These are phyloP conservation scores for Lanius ludovicianus DNA, from an alignment of 2,113 vertebrate species.

Conservation along the genomic window DNA sequence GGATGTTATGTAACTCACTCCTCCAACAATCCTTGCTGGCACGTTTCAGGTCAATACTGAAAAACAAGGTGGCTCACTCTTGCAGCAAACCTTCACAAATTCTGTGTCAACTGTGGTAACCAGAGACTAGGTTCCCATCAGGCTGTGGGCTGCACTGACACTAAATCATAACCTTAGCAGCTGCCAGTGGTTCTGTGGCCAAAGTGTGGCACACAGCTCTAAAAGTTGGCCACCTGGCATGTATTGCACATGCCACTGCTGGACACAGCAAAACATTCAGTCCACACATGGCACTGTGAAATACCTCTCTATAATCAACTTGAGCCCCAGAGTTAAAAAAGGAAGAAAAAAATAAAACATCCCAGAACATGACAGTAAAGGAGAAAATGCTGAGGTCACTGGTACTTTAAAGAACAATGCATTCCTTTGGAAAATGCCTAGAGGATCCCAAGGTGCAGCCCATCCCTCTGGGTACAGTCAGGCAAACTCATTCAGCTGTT, in stretches of 20 bases:
- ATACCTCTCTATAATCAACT: not conserved
- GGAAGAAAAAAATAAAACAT: not conserved
- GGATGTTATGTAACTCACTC: not conserved
- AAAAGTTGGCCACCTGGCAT: not conserved
- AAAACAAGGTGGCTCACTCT: not conserved
- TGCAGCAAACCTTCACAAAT: not conserved
- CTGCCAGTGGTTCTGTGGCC: not conserved
- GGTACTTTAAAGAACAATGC: not conserved
- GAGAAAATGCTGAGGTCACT: not conserved
- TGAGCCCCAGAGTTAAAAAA: not conserved
- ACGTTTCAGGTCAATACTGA: not conserved
- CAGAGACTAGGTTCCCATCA: not conserved
- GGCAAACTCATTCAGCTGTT: not conserved
- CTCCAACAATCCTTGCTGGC: not conserved
- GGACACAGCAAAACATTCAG: not conserved
- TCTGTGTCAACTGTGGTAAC: not conserved
- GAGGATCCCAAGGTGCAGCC: not conserved
- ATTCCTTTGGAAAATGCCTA: not conserved
- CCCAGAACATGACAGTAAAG: not conserved
- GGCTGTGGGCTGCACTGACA: not conserved
- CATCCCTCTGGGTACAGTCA: not conserved
- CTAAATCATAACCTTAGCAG: not conserved
- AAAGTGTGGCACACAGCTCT: not conserved
- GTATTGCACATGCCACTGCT: not conserved
- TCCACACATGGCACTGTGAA: fast-evolving